These are phyloP conservation scores for Marasmarcha lunaedactyla DNA, from an alignment of 2,888 invertebrate species.

Conservation along the genomic window DNA sequence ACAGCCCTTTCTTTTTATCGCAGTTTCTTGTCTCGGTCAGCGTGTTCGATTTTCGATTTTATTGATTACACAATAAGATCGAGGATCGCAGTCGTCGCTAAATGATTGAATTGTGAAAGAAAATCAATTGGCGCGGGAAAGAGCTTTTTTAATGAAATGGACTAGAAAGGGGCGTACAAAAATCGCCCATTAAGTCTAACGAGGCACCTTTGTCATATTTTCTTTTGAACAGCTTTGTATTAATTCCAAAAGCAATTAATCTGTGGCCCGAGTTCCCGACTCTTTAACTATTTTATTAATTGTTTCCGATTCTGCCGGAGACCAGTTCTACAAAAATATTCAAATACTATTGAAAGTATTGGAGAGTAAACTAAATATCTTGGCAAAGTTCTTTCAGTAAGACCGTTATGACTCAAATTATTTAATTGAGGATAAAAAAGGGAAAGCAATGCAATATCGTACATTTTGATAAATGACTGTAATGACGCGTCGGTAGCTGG, in stretches of 20 bases:
- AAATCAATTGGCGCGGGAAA: conserved; percentile 54
- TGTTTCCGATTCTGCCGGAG: conserved; percentile 9
- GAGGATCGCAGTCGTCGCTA: conserved; percentile 16
- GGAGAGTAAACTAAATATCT: no score
- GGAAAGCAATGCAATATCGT: no score
- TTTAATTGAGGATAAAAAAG: no score
- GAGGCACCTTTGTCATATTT: conserved; percentile 62
- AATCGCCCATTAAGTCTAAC: conserved; percentile 56
- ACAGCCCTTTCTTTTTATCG: conserved; percentile 2
- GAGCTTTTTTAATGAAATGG: conserved; percentile 59
- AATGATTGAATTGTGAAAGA: conserved; percentile 37
- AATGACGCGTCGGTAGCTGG: no score
- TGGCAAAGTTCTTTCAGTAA: no score
- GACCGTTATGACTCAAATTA: no score
- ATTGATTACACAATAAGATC: conserved; percentile 19
- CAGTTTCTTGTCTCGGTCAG: conserved; percentile 10
- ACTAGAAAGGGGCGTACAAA: conserved; percentile 46
- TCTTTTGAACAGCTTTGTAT: conserved; percentile 39
- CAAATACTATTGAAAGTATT: no score
- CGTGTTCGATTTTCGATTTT: conserved; percentile 16
- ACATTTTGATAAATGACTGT: no score
- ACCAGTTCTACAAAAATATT: no score
- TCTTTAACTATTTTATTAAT: conserved; percentile 20
- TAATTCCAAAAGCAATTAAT: conserved; percentile 45
- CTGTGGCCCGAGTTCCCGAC: conserved; percentile 16